phyloP scores from a whole-genome alignment of 1,140 invertebrate species.

The Euwallacea fornicatus region DNA sequence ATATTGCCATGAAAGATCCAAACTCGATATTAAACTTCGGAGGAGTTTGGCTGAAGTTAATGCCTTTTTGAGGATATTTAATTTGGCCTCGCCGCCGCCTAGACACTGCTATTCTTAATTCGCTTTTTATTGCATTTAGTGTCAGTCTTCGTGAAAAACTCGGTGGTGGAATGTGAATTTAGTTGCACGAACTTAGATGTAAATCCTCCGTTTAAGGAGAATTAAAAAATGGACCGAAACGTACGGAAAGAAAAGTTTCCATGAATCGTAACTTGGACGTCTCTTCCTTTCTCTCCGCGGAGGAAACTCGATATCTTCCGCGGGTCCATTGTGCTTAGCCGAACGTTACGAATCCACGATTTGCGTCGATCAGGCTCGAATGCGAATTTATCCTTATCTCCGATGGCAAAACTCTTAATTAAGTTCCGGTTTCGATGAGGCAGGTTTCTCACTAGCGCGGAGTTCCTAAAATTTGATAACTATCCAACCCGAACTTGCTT shows the following conservation, averaged over 20 bases:
- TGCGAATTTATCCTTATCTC: neutral
- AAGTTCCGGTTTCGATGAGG: neutral
- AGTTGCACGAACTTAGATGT: neutral
- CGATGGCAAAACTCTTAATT: neutral
- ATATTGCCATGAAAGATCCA: conserved; percentile 22
- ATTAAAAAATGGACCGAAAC: too few species aligned
- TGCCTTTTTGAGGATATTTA: conserved; percentile 20
- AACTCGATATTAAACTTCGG: conserved; percentile 22
- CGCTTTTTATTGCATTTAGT: conserved; percentile 14
- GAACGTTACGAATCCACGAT: neutral
- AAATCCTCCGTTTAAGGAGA: too few species aligned
- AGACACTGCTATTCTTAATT: conserved; percentile 5
- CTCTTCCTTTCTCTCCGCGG: too few species aligned
- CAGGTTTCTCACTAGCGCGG: neutral
- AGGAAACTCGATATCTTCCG: neutral
- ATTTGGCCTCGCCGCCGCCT: neutral
- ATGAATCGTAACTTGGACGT: too few species aligned
- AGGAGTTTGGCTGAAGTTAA: conserved; percentile 16
- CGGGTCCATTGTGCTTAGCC: neutral
- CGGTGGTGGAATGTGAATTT: neutral
- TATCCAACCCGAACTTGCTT: neutral
- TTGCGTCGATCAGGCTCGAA: neutral
- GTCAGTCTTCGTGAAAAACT: neutral
- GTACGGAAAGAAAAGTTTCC: too few species aligned
- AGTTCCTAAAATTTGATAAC: conserved; percentile 1